Evolutionary conservation across 2,888 invertebrate species (phyloP).

Genomic region (Orchesella flavescens): DNA sequence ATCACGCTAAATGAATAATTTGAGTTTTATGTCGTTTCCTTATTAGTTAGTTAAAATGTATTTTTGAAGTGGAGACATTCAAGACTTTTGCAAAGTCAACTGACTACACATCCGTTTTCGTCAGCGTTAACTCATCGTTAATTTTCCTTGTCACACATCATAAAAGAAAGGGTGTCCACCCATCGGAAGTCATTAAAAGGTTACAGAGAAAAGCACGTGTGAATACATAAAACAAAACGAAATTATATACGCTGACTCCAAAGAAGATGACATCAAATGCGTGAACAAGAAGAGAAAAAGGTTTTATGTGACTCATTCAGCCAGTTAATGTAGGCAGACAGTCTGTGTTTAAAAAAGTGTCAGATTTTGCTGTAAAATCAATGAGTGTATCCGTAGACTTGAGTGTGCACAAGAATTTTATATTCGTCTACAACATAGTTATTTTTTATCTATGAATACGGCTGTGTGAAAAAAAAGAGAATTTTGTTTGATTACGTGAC

Average conservation of each 20-base stretch:
- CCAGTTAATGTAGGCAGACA: background rate
- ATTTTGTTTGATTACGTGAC: too few species aligned
- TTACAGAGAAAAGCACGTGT: conserved; percentile 28
- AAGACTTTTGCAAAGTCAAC: conserved; percentile 4
- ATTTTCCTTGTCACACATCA: conserved; percentile 40
- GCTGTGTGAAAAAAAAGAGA: too few species aligned
- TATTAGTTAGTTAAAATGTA: too few species aligned
- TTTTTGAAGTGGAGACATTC: background rate
- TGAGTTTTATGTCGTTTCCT: too few species aligned
- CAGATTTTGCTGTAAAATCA: too few species aligned
- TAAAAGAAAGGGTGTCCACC: conserved; percentile 49
- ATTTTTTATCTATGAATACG: too few species aligned
- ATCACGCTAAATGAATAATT: too few species aligned
- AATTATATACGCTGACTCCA: background rate
- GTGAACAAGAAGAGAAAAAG: background rate
- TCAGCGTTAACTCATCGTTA: background rate
- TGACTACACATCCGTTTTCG: background rate
- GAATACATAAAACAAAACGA: conserved; percentile 3
- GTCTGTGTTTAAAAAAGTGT: background rate
- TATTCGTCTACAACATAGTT: too few species aligned
- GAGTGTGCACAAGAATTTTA: too few species aligned
- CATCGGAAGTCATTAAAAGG: conserved; percentile 56
- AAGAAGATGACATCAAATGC: background rate
- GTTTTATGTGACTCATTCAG: conserved; percentile 24
- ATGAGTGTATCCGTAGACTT: too few species aligned